Base-by-base conservation (phyloP, 1,140 invertebrate genomes). In the Cepaea nemoralis region DNA sequence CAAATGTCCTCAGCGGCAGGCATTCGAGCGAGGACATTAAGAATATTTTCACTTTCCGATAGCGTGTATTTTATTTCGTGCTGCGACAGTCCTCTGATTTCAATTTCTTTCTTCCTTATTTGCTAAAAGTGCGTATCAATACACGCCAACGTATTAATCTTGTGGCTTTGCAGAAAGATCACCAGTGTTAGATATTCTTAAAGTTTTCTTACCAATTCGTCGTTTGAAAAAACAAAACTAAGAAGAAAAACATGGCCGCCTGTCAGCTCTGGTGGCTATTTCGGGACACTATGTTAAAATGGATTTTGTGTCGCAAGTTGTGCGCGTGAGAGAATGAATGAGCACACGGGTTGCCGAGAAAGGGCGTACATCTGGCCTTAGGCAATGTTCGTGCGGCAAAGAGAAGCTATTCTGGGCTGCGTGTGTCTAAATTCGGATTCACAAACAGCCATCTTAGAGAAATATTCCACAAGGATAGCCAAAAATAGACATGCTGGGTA, bases 341-440 rank as follows among this genome's bases (percentile, higher is more conserved):
- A 59, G 45, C 33, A 33, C 45, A 76, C n/a, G 33, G 74, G 35
- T 48, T 76, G 74, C 74, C 74, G 24, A 3, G 45, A 76, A 37
- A n/a, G 31, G 39, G 71, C 39, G 42, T 74, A 55, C 48, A 76
- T 31, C 59, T 50, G 40, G 74, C 74, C 74, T n/a, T 1, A 48
- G 74, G 74, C 74, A 45, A 14, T 35, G 71, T 16, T 48, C 8
- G 48, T 37, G 48, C n/a, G 74, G 74, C 59, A 76, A 76, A n/a
- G 31, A 55, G 74, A 5, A 48, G 10, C 74, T 76, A 76, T 76
- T 76, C 74, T 40, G n/a, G 74, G 74, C 27, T 33, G 74, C 48
- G 74, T 48, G 74, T 55, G 74, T 42, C 74, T 76, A 76, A 76
- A 76, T 76, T 78, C 16, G 55, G 37, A 74, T 27, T 77, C 77